Base-by-base conservation (phyloP, 2,888 invertebrate genomes). In the Xiphydria camelus region DNA sequence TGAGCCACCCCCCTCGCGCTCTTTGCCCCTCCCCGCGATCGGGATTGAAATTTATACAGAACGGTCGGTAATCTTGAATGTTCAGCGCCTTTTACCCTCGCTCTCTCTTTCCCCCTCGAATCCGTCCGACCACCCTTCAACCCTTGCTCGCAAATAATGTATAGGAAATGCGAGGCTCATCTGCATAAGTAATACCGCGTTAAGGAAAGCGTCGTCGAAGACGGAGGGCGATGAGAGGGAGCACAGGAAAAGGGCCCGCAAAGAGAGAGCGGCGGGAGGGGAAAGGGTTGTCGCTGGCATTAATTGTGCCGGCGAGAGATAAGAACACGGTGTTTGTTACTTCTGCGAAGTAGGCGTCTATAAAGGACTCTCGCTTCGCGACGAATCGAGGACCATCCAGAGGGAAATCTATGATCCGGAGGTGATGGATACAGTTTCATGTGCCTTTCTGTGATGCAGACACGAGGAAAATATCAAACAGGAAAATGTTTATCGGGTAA, bases 181-280 rank as follows among this genome's bases (percentile, higher is more conserved):
- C 68, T 73, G 66, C 73, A 73, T 73, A 71, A 73, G 68, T 71
- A 72, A 73, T 71, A 70, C 67, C 62, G 68, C 66, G 70, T 71
- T 71, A 70, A 69, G 68, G 67, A 70, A 70, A 68, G 66, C 66
- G 63, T 64, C 64, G 66, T 69, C 68, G 68, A 61, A 61, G 54
- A 50, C 55, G 52, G 33, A 33, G 49, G 54, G 46, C 38, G 47
- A 46, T 46, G 62, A 54, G 47, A 53, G 59, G 51, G 49, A 53
- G 55, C 51, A 56, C 47, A 35, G 51, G 51, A 53, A 48, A 61
- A 56, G 57, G 54, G 52, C 53, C 41, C 29, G 43, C 47, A 44
- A 51, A 48, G 42, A 42, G 29, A 26, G 42, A 44, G 21, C 21
- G 49, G 48, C 36, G 37, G 42, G 47, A 45, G 53, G 51, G 53